Conservation (phyloP, 2,888 invertebrate genomes). For the Tachystola acroxantha region DNA sequence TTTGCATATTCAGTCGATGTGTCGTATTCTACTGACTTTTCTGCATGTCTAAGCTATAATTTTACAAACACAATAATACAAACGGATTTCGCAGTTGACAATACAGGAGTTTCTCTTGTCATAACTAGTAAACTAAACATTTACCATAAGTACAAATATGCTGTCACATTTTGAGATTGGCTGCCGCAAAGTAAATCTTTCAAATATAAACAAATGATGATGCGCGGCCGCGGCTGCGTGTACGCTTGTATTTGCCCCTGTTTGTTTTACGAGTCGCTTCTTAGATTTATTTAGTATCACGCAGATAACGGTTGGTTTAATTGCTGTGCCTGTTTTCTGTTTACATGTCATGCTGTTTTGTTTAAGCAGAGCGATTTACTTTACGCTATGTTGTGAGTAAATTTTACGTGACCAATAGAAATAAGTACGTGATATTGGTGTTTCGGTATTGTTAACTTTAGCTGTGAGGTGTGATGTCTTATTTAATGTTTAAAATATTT, state of each 20-base stretch:
- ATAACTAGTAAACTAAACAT: slow-evolving; percentile 19
- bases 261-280: slow-evolving; percentile 48
- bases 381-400: background rate
- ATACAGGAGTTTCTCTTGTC: slow-evolving; percentile 14
- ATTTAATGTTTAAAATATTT: no score
- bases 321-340: slow-evolving; percentile 52
- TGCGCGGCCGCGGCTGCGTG: slow-evolving; percentile 12
- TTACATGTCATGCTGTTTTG: slow-evolving; percentile 30
- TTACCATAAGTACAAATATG: slow-evolving; percentile 21
- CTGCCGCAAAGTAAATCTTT: slow-evolving; percentile 33
- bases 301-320: slow-evolving; percentile 57
- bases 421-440: no score
- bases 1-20: no score
- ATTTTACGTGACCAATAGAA: background rate
- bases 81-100: slow-evolving; percentile 3
- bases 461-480: no score
- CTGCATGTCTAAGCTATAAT: no score
- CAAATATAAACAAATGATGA: slow-evolving; percentile 30
- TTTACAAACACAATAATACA: no score
- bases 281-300: slow-evolving; percentile 52
- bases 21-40: no score
- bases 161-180: slow-evolving; percentile 24
- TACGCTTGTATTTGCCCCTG: slow-evolving; percentile 35
- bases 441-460: no score
- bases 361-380: slow-evolving; percentile 1